Evolutionary conservation across 2,113 vertebrate genomes (phyloP).

Genomic region (Mionectes macconnelli): DNA sequence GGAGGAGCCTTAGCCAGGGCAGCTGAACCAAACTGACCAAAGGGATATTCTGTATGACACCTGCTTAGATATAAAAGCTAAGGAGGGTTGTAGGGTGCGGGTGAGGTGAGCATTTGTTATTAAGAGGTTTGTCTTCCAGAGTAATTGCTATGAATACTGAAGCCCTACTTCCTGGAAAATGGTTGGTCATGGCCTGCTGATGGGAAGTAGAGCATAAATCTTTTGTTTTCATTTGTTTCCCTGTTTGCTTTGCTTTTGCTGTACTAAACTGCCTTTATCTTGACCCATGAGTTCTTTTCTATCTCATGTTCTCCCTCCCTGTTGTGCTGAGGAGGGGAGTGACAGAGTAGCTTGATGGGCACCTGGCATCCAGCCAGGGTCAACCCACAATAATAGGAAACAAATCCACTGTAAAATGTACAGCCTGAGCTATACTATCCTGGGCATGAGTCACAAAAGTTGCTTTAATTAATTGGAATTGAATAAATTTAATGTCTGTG

Average conservation of each 20-base stretch:
- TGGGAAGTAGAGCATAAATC: not conserved
- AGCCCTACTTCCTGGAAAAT: not conserved
- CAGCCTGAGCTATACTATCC: not conserved
- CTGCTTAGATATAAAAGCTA: not conserved
- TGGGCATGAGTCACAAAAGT: not conserved
- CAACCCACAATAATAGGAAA: not conserved
- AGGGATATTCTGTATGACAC: not conserved
- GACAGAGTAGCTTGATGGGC: not conserved
- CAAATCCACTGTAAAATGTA: not conserved
- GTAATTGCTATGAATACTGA: rapidly evolving
- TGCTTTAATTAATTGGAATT: not conserved
- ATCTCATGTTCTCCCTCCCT: not conserved
- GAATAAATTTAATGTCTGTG: not conserved
- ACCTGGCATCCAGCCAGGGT: not conserved
- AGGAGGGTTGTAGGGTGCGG: not conserved
- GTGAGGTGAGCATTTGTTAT: not conserved
- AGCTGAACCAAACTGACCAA: not conserved
- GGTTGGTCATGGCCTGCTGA: not conserved
- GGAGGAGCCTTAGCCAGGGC: not conserved
- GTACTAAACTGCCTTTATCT: not conserved
- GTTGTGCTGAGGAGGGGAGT: not conserved
- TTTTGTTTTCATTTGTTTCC: not conserved
- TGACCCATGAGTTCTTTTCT: not conserved
- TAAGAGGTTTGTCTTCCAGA: not conserved
- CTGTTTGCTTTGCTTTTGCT: not conserved